phyloP scores from a whole-genome alignment of 2,888 invertebrate species.

The Leptura quadrifasciata region DNA sequence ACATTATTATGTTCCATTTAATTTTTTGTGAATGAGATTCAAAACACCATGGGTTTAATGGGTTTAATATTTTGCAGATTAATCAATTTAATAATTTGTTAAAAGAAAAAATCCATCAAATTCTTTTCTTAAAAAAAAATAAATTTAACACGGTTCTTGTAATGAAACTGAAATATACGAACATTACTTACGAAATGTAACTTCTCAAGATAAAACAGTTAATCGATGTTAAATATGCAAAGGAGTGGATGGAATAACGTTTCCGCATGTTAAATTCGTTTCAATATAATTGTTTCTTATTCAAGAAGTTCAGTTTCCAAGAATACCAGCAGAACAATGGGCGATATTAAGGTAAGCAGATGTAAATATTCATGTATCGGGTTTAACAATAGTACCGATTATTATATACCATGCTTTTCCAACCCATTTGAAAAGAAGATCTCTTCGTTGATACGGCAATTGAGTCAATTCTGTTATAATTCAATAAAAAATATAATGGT shows the following conservation, averaged over 20 bases:
- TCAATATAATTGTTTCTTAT: slow-evolving; percentile 60
- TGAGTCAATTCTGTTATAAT: slow-evolving; percentile 33
- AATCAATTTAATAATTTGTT: too few species aligned
- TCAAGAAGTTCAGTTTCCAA: slow-evolving; percentile 61
- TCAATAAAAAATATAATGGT: slow-evolving; percentile 25
- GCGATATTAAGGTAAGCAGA: slow-evolving; percentile 59
- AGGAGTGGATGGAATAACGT: neutral
- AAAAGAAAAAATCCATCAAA: too few species aligned
- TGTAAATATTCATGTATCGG: slow-evolving; percentile 45
- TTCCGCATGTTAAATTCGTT: slow-evolving; percentile 45
- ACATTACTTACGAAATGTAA: neutral
- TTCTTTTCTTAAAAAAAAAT: neutral
- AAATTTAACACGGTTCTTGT: neutral
- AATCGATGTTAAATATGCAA: slow-evolving; percentile 25
- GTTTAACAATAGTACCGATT: slow-evolving; percentile 41
- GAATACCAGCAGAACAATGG: slow-evolving; percentile 64
- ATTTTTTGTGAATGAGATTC: too few species aligned
- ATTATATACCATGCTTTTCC: slow-evolving; percentile 31
- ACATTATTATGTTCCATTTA: too few species aligned
- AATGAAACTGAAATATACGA: neutral
- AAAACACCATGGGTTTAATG: too few species aligned
- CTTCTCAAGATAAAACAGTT: slow-evolving; percentile 15
- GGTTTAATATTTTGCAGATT: too few species aligned
- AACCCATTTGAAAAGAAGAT: slow-evolving; percentile 20
- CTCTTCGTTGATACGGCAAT: slow-evolving; percentile 15